phyloP scores from a whole-genome alignment of 2,888 invertebrate species.

The Philonicus albiceps region DNA sequence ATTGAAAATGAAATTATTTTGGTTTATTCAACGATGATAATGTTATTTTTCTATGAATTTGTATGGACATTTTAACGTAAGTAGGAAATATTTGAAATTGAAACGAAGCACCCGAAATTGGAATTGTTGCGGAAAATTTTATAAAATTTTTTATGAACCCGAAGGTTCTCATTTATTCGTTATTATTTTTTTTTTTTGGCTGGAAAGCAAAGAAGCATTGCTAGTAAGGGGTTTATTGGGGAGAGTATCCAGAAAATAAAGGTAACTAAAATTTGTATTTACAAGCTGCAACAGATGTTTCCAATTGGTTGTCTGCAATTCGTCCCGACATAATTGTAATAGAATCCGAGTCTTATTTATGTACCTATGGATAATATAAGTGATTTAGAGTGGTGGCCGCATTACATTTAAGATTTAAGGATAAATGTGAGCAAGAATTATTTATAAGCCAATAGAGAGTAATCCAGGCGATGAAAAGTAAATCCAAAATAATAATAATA shows the following conservation, averaged over 20 bases:
- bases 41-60: constrained; percentile 37
- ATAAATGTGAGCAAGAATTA: constrained; percentile 26
- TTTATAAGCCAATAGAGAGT: not conserved
- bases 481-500: too few relatives aligned
- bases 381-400: not conserved
- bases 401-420: constrained; percentile 8
- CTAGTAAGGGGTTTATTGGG: not conserved
- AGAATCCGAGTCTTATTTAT: constrained; percentile 25
- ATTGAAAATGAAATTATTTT: constrained; percentile 19
- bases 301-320: constrained; percentile 25
- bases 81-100: constrained; percentile 32
- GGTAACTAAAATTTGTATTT: constrained; percentile 12
- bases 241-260: not conserved
- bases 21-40: constrained; percentile 3
- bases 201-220: not conserved
- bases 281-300: constrained; percentile 6
- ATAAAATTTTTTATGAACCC: not conserved
- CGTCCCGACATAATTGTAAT: constrained; percentile 28
- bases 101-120: not conserved
- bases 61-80: constrained; percentile 23
- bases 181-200: too few relatives aligned
- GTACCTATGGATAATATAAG: constrained; percentile 22
- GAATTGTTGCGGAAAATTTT: not conserved
- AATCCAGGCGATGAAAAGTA: not conserved
- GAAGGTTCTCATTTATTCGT: not conserved